Conservation (phyloP, 2,888 invertebrate species). For the Abscondita cerata region DNA sequence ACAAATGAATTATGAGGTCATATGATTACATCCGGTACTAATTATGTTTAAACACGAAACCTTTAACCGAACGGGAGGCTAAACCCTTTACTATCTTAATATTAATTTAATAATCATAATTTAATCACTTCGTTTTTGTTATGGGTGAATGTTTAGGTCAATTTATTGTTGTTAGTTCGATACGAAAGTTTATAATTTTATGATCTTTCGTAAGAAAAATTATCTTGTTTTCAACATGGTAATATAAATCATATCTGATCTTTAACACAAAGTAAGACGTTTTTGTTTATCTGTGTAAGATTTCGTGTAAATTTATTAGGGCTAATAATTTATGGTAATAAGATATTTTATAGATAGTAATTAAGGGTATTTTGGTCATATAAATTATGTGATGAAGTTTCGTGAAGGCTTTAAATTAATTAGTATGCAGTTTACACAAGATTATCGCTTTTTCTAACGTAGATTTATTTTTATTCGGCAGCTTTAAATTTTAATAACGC, state of each 20-base stretch:
- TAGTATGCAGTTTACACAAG: too few relatives aligned
- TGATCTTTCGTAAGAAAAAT: too few relatives aligned
- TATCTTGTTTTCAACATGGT: too few relatives aligned
- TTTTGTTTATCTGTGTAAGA: constrained; percentile 6
- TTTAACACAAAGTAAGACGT: constrained; percentile 4
- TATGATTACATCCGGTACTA: constrained; percentile 46
- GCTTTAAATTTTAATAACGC: too few relatives aligned
- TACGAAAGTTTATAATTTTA: too few relatives aligned
- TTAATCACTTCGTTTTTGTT: background rate
- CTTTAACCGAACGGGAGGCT: constrained; percentile 33
- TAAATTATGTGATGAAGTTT: constrained; percentile 8
- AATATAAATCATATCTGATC: constrained; percentile 12
- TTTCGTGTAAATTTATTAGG: constrained; percentile 7
- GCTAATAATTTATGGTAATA: constrained; percentile 10
- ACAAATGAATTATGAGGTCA: constrained; percentile 38
- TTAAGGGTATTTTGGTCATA: constrained; percentile 9
- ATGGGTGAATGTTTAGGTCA: too few relatives aligned
- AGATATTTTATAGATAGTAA: background rate
- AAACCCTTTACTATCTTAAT: constrained; percentile 27
- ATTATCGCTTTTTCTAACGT: too few relatives aligned
- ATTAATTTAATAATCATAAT: constrained; percentile 3
- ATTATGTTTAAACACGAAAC: constrained; percentile 45
- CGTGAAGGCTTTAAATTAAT: too few relatives aligned
- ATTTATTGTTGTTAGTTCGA: too few relatives aligned
- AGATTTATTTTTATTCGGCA: too few relatives aligned